Conservation (phyloP, 2,888 invertebrate species). For the Beris morrisii region DNA sequence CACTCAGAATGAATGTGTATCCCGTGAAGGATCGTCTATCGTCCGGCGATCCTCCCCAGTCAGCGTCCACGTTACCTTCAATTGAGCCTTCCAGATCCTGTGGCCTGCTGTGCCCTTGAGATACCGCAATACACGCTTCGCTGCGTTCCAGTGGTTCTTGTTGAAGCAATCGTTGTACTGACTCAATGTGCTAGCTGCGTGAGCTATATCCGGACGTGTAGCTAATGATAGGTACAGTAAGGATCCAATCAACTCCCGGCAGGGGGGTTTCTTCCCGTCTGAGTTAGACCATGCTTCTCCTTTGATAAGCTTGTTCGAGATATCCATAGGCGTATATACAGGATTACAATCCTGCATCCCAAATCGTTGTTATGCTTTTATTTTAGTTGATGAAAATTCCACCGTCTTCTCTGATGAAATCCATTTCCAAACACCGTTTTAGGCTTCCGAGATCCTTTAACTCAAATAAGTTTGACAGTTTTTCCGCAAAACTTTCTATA, state of each 20-base stretch:
- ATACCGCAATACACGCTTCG: constrained; percentile 30
- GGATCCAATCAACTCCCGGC: constrained; percentile 34
- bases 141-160: constrained; percentile 27
- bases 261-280: constrained; percentile 1
- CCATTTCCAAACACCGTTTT: too few species aligned
- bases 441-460: too few species aligned
- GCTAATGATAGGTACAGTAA: constrained; percentile 38
- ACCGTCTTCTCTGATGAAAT: too few species aligned
- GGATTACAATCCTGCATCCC: too few species aligned
- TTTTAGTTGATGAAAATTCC: too few species aligned
- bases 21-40: constrained; percentile 32
- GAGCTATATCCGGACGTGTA: constrained; percentile 40
- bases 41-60: constrained; percentile 27
- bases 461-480: too few species aligned
- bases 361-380: too few species aligned
- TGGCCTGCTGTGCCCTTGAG: constrained; percentile 22
- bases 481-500: too few species aligned
- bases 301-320: too few species aligned
- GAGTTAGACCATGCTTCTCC: too few species aligned
- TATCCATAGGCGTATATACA: too few species aligned
- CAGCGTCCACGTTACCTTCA: constrained; percentile 23
- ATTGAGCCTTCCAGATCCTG: constrained; percentile 25
- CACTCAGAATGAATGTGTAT: constrained; percentile 7
- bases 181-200: constrained; percentile 40
- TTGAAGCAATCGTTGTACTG: constrained; percentile 26